A percentile compares a stretch with the other conserved stretches of the same genome.
Evolutionary conservation across 2,797 vertebrate species (phyloP).

Genomic region (Huso huso): DNA sequence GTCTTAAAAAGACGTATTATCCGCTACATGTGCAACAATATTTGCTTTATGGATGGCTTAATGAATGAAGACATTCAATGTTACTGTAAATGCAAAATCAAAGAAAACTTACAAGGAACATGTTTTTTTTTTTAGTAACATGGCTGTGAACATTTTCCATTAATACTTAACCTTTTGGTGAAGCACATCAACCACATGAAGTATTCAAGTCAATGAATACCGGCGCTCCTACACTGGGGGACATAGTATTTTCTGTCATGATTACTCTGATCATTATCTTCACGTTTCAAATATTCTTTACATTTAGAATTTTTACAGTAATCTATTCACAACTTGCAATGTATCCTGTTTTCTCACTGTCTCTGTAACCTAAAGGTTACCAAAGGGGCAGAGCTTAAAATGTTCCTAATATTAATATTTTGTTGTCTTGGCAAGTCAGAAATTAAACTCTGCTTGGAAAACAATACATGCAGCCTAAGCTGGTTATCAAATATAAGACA

Average conservation of each 20-base stretch:
- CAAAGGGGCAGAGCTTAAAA: no score
- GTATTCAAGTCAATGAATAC: constrained; percentile 55
- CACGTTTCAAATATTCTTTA: neutral
- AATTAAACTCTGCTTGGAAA: no score
- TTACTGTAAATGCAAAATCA: constrained; percentile 82
- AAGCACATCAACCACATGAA: constrained; percentile 61
- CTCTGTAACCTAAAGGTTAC: no score
- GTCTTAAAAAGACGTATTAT: constrained; percentile 93
- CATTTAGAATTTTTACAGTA: neutral
- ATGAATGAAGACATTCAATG: constrained; percentile 96
- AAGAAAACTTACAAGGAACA: constrained; percentile 78
- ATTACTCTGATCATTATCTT: neutral
- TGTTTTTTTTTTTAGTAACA: constrained; percentile 55
- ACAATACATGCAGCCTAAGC: no score
- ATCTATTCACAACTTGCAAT: neutral
- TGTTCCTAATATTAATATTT: no score
- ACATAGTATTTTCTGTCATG: neutral
- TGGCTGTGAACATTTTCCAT: constrained; percentile 72
- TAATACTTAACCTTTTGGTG: constrained; percentile 76
- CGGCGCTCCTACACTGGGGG: constrained; percentile 30
- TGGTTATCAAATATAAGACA: no score
- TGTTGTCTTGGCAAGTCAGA: no score
- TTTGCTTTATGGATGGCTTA: constrained; percentile 98
- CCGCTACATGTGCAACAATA: constrained; percentile 97
- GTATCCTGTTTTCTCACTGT: no score